phyloP scores from a whole-genome alignment of 2,888 invertebrate genomes.

The Prosopocoilus inquinatus region DNA sequence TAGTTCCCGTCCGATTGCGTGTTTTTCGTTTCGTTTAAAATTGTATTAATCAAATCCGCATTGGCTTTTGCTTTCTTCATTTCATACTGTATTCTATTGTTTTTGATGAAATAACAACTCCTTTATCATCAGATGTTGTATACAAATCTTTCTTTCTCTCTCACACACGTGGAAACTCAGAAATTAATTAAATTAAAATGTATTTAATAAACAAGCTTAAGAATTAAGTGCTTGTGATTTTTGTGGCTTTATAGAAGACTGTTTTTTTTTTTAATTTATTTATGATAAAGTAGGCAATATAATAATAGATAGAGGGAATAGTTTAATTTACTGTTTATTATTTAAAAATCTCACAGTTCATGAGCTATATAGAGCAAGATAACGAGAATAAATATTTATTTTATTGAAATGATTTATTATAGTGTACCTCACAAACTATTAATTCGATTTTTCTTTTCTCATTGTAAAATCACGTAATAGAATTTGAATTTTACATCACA shows the following conservation, averaged over 20 bases:
- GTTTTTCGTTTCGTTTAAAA: neutral
- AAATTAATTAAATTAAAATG: neutral
- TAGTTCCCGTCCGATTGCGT: constrained; percentile 9
- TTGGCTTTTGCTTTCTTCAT: neutral
- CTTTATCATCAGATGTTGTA: neutral
- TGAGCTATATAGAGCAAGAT: no score
- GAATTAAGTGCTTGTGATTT: neutral
- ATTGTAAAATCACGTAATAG: no score
- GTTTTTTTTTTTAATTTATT: neutral
- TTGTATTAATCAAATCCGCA: neutral
- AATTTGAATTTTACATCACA: no score
- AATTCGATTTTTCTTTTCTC: no score
- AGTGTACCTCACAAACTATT: no score
- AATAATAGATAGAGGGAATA: no score
- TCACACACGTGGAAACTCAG: neutral
- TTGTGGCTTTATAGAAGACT: neutral
- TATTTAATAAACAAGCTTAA: constrained; percentile 1
- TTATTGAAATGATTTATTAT: no score
- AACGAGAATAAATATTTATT: no score
- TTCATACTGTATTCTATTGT: constrained; percentile 1
- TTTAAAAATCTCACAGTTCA: no score
- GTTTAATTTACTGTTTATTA: no score
- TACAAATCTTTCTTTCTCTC: no score
- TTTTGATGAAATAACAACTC: neutral
- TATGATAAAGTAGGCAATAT: no score